These are phyloP conservation scores for Bursaphelenchus mucronatus DNA, from an alignment of 1,140 invertebrate genomes.

Conservation along the genomic window DNA sequence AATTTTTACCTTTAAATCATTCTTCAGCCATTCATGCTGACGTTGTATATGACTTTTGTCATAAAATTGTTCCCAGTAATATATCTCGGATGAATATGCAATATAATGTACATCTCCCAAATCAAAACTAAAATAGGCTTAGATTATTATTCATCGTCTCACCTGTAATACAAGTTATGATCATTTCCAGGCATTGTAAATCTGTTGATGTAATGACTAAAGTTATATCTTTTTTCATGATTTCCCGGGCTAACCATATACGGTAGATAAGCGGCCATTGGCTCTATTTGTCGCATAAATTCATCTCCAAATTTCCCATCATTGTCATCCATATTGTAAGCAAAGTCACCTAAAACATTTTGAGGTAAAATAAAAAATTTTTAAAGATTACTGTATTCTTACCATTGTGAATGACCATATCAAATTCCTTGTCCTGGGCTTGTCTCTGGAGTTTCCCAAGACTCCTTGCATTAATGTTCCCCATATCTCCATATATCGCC, in stretches of 20 bases:
- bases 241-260: constrained; percentile 88
- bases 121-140: constrained; percentile 63
- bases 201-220: constrained; percentile 43
- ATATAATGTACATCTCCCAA: constrained; percentile 85
- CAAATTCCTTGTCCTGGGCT: constrained; percentile 61
- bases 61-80: constrained; percentile 77
- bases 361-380: too few relatives aligned
- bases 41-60: constrained; percentile 65
- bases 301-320: constrained; percentile 76
- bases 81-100: constrained; percentile 84
- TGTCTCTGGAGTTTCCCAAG: constrained; percentile 62
- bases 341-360: constrained; percentile 74
- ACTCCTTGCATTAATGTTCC: constrained; percentile 64
- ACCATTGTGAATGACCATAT: constrained; percentile 65
- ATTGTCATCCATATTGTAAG: constrained; percentile 84
- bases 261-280: constrained; percentile 77
- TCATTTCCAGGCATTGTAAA: constrained; percentile 49
- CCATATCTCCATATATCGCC: constrained; percentile 65
- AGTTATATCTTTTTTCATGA: constrained; percentile 70
- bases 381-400: constrained; percentile 28
- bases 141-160: neutral
- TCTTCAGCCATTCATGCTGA: constrained; percentile 82
- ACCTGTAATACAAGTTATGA: constrained; percentile 53
- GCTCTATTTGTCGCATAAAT: constrained; percentile 82
- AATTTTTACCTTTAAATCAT: constrained; percentile 73